These are phyloP conservation scores for Tachysurus vachellii DNA, from an alignment of 2,113 vertebrate species.

Conservation along the genomic window DNA sequence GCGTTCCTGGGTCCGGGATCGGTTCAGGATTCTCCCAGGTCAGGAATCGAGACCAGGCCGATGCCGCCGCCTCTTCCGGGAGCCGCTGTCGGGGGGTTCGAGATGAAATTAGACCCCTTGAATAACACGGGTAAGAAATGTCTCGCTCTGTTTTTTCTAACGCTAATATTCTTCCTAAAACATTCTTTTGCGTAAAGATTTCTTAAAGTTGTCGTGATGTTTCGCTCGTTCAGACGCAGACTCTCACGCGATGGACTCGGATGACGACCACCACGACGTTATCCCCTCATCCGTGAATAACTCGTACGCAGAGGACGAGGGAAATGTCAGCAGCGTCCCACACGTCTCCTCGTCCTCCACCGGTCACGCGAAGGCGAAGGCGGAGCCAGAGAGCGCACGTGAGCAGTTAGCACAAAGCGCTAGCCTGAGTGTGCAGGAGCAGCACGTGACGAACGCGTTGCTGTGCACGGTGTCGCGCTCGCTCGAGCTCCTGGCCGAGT, in stretches of 20 bases:
- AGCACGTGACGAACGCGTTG: constrained; percentile 73
- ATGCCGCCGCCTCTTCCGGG: constrained; percentile 60
- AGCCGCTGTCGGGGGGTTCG: constrained; percentile 16
- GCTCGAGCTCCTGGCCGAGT: constrained; percentile 76
- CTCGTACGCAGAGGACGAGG: constrained; percentile 42
- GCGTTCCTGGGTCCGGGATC: constrained; percentile 57
- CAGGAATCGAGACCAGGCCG: constrained; percentile 51
- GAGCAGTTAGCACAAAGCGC: constrained; percentile 61
- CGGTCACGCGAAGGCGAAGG: not conserved
- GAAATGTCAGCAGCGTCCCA: constrained; percentile 52
- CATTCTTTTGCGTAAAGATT: not conserved
- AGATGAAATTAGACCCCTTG: constrained; percentile 21
- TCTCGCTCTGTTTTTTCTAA: too few relatives aligned
- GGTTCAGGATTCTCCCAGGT: constrained; percentile 65
- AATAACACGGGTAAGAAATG: constrained; percentile 27
- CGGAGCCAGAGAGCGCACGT: constrained; percentile 34
- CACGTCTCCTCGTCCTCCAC: constrained; percentile 45
- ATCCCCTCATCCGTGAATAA: constrained; percentile 30
- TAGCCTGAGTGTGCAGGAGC: constrained; percentile 73
- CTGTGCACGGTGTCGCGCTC: constrained; percentile 74
- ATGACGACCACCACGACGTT: constrained; percentile 67
- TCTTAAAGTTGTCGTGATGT: not conserved
- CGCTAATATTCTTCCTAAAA: not conserved
- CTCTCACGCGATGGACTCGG: constrained; percentile 63
- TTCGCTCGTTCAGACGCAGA: constrained; percentile 59